A percentile compares a stretch with the other conserved stretches of the same genome.
Evolutionary conservation across 35 echinoderm and acorn worm species (phyloP).

Genomic region (Ophioderma brevispina): DNA sequence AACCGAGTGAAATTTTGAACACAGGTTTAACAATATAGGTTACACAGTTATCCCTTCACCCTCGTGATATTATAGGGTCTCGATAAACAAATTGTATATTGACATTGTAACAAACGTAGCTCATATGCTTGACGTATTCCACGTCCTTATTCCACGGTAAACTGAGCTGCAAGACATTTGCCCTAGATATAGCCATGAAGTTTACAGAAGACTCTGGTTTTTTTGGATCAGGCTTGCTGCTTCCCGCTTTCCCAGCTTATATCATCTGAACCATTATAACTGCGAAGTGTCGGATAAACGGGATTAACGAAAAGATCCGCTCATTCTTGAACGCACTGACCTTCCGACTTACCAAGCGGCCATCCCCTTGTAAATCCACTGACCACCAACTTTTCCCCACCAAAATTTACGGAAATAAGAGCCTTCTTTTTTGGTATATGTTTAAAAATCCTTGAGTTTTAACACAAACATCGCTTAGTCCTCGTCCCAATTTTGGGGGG

Average conservation of each 20-base stretch:
- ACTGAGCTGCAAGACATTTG: slow-evolving; percentile 9
- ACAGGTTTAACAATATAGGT: background rate
- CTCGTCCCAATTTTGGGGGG: too few species aligned
- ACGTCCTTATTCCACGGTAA: background rate
- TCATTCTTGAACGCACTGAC: too few species aligned
- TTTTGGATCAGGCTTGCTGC: background rate
- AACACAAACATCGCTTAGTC: too few species aligned
- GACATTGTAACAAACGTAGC: background rate
- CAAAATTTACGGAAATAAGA: too few species aligned
- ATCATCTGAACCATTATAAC: background rate
- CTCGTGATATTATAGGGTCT: too few species aligned
- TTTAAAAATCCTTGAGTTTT: too few species aligned
- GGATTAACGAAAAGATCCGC: too few species aligned
- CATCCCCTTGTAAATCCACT: too few species aligned
- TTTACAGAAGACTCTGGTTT: background rate
- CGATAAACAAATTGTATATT: background rate
- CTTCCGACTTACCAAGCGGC: too few species aligned
- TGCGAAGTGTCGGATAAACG: background rate
- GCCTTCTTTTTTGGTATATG: too few species aligned
- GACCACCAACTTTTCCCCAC: too few species aligned
- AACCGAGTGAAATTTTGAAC: background rate
- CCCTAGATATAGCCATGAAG: background rate
- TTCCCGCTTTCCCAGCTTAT: background rate
- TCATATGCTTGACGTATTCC: background rate
- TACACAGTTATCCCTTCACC: too few species aligned